phyloP scores from a whole-genome alignment of 1,140 invertebrate species.

The Aphaenogaster floridana region DNA sequence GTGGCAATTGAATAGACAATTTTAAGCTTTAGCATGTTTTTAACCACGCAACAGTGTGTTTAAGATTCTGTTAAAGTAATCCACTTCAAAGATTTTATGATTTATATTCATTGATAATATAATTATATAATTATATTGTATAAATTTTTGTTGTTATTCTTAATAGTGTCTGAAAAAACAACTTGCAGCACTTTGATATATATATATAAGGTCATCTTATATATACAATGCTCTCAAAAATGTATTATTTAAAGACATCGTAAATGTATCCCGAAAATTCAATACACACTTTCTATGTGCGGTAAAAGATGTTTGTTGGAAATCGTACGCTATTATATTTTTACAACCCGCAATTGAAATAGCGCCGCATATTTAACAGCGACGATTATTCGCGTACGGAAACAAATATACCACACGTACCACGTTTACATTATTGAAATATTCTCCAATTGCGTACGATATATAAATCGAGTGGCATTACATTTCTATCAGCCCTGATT shows the following conservation, averaged over 20 bases:
- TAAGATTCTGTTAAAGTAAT: background rate
- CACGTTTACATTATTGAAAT: conserved; percentile 59
- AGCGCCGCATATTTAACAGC: conserved; percentile 14
- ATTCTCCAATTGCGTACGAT: conserved; percentile 32
- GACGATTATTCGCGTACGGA: conserved; percentile 32
- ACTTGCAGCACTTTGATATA: background rate
- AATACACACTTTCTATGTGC: background rate
- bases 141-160: background rate
- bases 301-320: conserved; percentile 11
- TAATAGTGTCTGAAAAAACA: background rate
- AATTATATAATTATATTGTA: background rate
- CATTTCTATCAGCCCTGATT: conserved; percentile 55
- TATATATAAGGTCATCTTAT: background rate
- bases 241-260: background rate
- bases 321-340: conserved; percentile 8
- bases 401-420: conserved; percentile 45
- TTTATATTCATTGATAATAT: background rate
- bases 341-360: conserved; percentile 18
- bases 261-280: background rate
- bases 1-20: background rate
- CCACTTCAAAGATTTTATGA: background rate
- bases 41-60: background rate
- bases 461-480: conserved; percentile 57
- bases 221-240: background rate
- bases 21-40: background rate